These are phyloP conservation scores for Oostethus manadensis DNA, from an alignment of 2,113 vertebrate species.

Conservation along the genomic window DNA sequence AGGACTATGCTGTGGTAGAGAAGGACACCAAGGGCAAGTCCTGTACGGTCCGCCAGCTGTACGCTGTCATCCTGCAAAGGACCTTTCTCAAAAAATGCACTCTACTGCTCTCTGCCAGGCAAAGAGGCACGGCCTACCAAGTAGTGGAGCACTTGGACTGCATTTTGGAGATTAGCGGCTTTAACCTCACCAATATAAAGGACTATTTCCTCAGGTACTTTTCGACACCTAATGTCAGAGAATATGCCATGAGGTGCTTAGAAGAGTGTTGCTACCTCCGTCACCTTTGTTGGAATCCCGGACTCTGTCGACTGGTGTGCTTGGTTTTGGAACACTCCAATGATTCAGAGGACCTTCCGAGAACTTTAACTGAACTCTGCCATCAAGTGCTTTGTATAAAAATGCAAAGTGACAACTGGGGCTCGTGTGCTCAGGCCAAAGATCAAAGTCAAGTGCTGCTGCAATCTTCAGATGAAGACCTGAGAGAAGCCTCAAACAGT, in stretches of 20 bases:
- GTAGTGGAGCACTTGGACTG: conserved; percentile 76
- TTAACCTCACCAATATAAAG: conserved; percentile 72
- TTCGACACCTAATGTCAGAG: conserved; percentile 20
- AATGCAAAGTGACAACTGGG: conserved; percentile 10
- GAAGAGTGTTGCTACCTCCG: conserved; percentile 65
- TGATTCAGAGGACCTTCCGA: conserved; percentile 58
- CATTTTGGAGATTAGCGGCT: conserved; percentile 78
- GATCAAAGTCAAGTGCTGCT: not conserved
- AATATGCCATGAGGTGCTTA: conserved; percentile 59
- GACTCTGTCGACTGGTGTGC: conserved; percentile 78
- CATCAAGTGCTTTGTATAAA: conserved; percentile 61
- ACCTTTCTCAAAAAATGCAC: conserved; percentile 81
- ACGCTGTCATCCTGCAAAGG: conserved; percentile 80
- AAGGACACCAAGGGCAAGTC: conserved; percentile 35
- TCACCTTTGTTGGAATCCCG: conserved; percentile 79
- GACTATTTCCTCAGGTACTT: conserved; percentile 76
- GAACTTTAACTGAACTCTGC: conserved; percentile 79
- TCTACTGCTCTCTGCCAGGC: conserved; percentile 77
- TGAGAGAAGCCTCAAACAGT: not conserved
- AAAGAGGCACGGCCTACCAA: conserved; percentile 74
- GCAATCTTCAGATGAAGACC: not conserved
- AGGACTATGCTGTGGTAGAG: conserved; percentile 29
- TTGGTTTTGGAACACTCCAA: conserved; percentile 65
- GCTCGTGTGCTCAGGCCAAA: not conserved
- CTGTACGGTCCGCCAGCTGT: conserved; percentile 71